Conservation (phyloP, 2,888 invertebrate species). For the Cybosia mesomella region DNA sequence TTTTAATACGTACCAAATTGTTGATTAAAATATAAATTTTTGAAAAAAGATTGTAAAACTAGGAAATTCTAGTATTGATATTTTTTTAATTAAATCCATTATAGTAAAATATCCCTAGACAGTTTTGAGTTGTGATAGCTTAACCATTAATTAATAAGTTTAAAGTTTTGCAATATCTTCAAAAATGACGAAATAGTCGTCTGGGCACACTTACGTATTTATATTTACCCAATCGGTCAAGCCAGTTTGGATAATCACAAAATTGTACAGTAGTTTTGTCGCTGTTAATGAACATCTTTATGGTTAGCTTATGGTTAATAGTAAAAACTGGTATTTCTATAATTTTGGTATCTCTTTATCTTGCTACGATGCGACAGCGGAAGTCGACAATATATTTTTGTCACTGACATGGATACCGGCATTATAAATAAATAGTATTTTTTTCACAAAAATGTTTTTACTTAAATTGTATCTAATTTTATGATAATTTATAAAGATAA, state of each 20-base stretch:
- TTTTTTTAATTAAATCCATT: no score
- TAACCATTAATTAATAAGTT: no score
- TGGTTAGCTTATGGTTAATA: background rate
- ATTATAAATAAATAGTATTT: background rate
- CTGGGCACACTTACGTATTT: no score
- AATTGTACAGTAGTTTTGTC: slow-evolving; percentile 1
- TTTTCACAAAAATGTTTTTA: background rate
- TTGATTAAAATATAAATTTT: no score
- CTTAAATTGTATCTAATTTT: background rate
- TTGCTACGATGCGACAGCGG: background rate
- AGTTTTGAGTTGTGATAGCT: no score
- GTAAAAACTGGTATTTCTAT: background rate
- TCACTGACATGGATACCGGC: background rate
- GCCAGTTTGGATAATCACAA: background rate
- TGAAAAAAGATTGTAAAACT: no score
- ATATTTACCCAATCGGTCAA: background rate
- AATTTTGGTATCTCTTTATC: background rate
- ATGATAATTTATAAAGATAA: no score
- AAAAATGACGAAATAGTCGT: no score
- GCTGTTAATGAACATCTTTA: background rate
- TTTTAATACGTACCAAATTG: no score
- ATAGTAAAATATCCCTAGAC: no score
- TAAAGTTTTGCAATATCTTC: no score
- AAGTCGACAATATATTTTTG: slow-evolving; percentile 4
- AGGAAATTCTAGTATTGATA: no score